Evolutionary conservation across 2,797 vertebrate species (phyloP).

Genomic region (Danio tinwini): DNA sequence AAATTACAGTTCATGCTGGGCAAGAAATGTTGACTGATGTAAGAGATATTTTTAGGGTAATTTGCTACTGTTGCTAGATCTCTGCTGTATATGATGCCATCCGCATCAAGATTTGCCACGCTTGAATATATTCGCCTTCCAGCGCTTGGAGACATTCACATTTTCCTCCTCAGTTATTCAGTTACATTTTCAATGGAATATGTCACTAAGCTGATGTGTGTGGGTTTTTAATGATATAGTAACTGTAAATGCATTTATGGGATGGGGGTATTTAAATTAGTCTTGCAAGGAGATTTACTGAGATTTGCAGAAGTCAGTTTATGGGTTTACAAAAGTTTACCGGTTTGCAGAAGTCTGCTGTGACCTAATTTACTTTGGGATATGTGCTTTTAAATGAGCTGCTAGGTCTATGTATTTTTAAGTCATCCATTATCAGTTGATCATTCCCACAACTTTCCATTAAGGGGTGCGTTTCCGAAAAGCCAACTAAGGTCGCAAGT

Average conservation of each 20-base stretch:
- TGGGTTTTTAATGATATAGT: neutral
- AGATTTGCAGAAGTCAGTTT: too few relatives aligned
- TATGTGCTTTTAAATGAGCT: too few relatives aligned
- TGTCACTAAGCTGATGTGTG: neutral
- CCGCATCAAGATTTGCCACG: conserved; percentile 53
- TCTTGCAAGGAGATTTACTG: too few relatives aligned
- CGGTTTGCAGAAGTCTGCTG: too few relatives aligned
- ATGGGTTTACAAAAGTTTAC: too few relatives aligned
- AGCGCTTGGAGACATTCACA: neutral
- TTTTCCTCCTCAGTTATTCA: neutral
- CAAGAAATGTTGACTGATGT: conserved; percentile 15
- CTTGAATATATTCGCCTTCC: conserved; percentile 64
- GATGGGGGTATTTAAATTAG: too few relatives aligned
- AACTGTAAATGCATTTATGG: neutral
- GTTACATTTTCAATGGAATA: conserved; percentile 3
- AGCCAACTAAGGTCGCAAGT: too few relatives aligned
- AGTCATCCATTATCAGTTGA: too few relatives aligned
- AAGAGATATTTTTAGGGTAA: conserved; percentile 71
- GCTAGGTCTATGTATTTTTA: too few relatives aligned
- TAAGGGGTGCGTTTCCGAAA: too few relatives aligned
- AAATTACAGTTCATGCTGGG: conserved; percentile 51
- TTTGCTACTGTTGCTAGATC: conserved; percentile 55
- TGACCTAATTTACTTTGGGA: too few relatives aligned
- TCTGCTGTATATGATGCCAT: conserved; percentile 62
- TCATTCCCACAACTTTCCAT: too few relatives aligned